Evolutionary conservation across 2,888 invertebrate genomes (phyloP).

Genomic region (Nomada fucata): DNA sequence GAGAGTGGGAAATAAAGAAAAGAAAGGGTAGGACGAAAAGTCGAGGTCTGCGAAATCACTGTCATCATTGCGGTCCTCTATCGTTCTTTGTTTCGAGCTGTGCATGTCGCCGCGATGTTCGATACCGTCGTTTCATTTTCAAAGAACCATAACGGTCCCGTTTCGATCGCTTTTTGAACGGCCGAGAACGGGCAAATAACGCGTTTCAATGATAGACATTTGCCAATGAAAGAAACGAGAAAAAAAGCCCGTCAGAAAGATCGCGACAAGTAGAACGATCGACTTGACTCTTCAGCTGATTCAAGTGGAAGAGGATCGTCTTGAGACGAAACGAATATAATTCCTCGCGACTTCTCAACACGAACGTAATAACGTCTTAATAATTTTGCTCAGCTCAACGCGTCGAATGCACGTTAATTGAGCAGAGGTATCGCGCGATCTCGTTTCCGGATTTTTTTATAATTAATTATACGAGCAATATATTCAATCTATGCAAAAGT

Average conservation of each 20-base stretch:
- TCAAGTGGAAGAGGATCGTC: not conserved
- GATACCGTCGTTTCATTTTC: conserved; percentile 34
- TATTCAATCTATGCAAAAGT: too few relatives aligned
- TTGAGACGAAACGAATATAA: too few relatives aligned
- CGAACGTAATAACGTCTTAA: too few relatives aligned
- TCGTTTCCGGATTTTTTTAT: too few relatives aligned
- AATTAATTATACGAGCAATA: too few relatives aligned
- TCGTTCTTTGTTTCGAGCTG: conserved; percentile 73
- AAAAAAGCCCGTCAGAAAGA: not conserved
- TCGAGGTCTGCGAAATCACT: conserved; percentile 57
- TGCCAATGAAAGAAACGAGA: too few relatives aligned
- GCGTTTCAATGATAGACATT: not conserved
- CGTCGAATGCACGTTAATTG: not conserved
- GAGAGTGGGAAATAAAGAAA: conserved; percentile 1
- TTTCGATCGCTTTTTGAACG: not conserved
- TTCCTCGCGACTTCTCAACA: too few relatives aligned
- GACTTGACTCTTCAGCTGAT: not conserved
- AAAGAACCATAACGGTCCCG: conserved; percentile 38
- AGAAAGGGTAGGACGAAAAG: conserved; percentile 30
- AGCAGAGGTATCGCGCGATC: too few relatives aligned
- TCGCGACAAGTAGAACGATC: not conserved
- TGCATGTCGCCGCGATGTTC: conserved; percentile 32
- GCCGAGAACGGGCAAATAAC: not conserved
- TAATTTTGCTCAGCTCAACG: not conserved
- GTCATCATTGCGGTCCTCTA: conserved; percentile 74